Conservation (phyloP, 2,113 vertebrate species). For the Semnornis frantzii region DNA sequence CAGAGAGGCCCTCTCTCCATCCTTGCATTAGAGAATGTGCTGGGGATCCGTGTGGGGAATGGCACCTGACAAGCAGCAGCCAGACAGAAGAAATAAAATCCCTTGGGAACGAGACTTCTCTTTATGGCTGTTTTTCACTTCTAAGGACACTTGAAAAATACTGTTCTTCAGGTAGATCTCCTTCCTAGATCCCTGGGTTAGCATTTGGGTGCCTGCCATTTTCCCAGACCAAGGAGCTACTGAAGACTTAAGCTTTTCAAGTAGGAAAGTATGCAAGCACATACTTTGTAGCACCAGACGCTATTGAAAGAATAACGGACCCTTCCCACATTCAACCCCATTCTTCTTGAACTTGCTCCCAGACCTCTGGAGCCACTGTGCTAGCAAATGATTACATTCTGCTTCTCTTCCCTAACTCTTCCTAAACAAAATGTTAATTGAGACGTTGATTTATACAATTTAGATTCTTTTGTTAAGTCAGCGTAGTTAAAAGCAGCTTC, state of each 20-base stretch:
- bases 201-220: constrained; percentile 61
- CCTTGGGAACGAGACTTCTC: constrained; percentile 41
- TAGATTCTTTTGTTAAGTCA: constrained; percentile 18
- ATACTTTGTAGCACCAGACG: constrained; percentile 50
- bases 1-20: constrained; percentile 51
- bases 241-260: constrained; percentile 64
- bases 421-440: constrained; percentile 57
- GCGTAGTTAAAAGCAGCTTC: background rate
- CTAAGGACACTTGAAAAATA: constrained; percentile 64
- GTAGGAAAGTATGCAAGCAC: constrained; percentile 55
- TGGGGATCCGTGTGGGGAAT: background rate
- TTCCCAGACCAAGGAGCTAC: constrained; percentile 65
- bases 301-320: constrained; percentile 75
- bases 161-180: constrained; percentile 65
- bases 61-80: constrained; percentile 33
- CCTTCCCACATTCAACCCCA: constrained; percentile 56
- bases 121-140: constrained; percentile 52
- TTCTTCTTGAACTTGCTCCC: constrained; percentile 41
- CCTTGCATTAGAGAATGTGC: constrained; percentile 54
- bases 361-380: constrained; percentile 54
- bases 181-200: constrained; percentile 40
- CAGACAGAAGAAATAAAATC: constrained; percentile 36
- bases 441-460: constrained; percentile 36
- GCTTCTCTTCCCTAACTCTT: constrained; percentile 26
- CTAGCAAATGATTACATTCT: constrained; percentile 60